Base-by-base conservation (phyloP, 2,797 vertebrate genomes). In the Acrossocheilus wenchowensis region DNA sequence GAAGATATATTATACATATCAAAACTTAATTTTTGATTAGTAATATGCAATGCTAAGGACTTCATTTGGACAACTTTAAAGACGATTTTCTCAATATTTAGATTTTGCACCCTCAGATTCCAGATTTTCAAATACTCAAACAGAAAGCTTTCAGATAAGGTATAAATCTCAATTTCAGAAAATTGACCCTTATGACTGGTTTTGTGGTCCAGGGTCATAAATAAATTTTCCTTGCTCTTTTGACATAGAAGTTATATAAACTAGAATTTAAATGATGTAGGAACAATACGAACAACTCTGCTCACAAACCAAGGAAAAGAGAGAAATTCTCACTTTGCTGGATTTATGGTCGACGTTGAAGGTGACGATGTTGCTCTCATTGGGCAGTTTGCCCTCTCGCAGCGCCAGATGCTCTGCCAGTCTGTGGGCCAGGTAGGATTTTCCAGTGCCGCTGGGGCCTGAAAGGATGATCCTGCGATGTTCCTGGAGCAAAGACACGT, bases 331-430 rank as follows among this genome's bases (percentile, higher is more conserved):
- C 92, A 99, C 98, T 96, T 99, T 99, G 94, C 97, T 98, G 89
- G 98, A 99, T 92, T 99, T 99, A 90, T 99, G 98, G 92, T 99
- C 98, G 64, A 99, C 97, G 0, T 98, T 99, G 92, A 99, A 99
- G 43, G 97, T 99, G 88, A 97, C 96, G 0, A 99, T 95, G 54
- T 96, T 89, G 12, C 96, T 94, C 0, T 97, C 96, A 0, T 95
- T 95, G 90, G 96, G 88, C 52, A 96, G 94, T 84, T 96, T 94
- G 26, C 97, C 97, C 92, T 97, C 97, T 26, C 94, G 92, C 66
- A 96, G 96, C 41, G 97, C 96, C 93, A 99, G 92, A 84, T 97
- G 96, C 88, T 96, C 97, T 0, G 96, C 97, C 6, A 99, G 96
- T 52, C 96, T 96, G 90, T 97, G 97, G 89, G 98, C 98, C 88